phyloP scores from a whole-genome alignment of 2,113 vertebrate species.

The Megalops atlanticus region DNA sequence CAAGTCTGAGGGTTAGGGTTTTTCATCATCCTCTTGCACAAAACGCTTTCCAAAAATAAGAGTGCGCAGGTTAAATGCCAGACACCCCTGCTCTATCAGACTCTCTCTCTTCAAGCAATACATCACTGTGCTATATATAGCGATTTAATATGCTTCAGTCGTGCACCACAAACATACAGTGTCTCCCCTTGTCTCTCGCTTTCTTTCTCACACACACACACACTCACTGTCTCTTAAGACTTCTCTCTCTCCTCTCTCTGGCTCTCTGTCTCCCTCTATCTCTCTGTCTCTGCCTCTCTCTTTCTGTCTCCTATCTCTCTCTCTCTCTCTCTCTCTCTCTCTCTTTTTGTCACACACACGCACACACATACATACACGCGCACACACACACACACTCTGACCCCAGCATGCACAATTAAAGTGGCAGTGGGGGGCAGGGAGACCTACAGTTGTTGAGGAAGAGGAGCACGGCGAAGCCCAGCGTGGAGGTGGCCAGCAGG shows the following conservation, averaged over 20 bases:
- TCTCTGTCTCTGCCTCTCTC: background rate
- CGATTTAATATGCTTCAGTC: too few species aligned
- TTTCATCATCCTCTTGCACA: background rate
- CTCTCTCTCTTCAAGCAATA: too few species aligned
- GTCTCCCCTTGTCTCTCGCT: too few species aligned
- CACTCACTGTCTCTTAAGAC: too few species aligned
- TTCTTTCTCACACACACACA: background rate
- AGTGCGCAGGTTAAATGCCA: background rate
- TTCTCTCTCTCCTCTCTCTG: background rate
- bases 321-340: slow-evolving; percentile 7
- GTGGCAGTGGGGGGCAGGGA: background rate
- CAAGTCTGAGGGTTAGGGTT: too few species aligned
- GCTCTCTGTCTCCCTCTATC: background rate
- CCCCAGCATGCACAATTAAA: background rate
- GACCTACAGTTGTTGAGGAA: slow-evolving; percentile 98
- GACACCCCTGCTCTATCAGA: background rate
- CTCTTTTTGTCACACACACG: background rate
- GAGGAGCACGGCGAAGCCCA: slow-evolving; percentile 90
- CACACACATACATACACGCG: background rate
- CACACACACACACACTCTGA: background rate
- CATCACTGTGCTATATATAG: too few species aligned
- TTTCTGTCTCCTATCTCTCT: background rate
- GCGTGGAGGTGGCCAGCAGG: slow-evolving; percentile 88
- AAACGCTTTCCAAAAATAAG: background rate
- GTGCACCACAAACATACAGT: too few species aligned